Conservation (phyloP, 2,113 vertebrate genomes). For the Tonatia bakeri region DNA sequence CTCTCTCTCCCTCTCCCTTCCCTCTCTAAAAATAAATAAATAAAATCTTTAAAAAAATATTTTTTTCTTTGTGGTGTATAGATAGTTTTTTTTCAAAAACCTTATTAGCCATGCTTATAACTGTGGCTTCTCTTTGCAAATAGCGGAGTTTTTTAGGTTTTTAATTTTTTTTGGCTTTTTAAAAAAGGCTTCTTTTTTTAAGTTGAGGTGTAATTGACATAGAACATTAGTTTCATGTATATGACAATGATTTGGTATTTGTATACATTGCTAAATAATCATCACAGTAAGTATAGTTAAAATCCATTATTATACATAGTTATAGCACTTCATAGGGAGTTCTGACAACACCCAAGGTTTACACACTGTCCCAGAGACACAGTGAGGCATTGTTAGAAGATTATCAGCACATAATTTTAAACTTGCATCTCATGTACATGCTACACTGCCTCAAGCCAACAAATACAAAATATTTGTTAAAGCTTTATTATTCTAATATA, state of each 20-base stretch:
- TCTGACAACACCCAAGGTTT: background rate
- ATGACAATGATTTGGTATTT: background rate
- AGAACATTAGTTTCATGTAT: background rate
- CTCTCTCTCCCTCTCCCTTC: no score
- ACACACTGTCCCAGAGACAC: background rate
- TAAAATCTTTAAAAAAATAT: no score
- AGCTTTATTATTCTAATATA: background rate
- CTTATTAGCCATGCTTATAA: background rate
- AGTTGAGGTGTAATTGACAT: background rate
- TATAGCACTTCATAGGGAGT: background rate
- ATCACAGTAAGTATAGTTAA: background rate
- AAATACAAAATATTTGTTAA: background rate
- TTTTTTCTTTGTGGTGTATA: background rate
- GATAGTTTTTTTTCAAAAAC: background rate
- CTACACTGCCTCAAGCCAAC: background rate
- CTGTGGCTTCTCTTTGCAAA: background rate
- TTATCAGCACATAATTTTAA: background rate
- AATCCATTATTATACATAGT: background rate
- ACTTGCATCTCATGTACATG: background rate
- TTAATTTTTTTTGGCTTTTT: background rate
- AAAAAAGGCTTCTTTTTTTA: background rate
- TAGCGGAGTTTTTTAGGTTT: background rate
- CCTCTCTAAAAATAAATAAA: no score
- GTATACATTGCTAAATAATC: background rate
- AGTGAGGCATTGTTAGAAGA: background rate